These are phyloP conservation scores for Etheostoma cragini DNA, from an alignment of 2,113 vertebrate species.

Conservation along the genomic window DNA sequence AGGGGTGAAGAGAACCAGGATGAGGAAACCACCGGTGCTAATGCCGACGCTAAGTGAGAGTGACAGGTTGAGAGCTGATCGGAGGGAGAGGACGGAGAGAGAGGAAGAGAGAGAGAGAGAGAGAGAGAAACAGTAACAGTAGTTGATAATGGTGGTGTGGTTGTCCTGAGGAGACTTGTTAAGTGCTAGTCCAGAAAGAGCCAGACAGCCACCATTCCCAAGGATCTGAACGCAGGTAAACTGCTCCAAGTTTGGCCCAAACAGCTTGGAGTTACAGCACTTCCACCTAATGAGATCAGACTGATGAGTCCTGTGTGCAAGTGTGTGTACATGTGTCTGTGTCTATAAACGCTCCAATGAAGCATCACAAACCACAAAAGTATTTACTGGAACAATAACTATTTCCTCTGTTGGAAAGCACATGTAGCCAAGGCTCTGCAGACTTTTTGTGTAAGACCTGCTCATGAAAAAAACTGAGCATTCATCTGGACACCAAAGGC, in stretches of 20 bases:
- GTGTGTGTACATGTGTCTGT: constrained; percentile 37
- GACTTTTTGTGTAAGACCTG: constrained; percentile 31
- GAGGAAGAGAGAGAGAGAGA: constrained; percentile 47
- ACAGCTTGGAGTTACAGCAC: constrained; percentile 76
- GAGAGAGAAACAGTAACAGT: constrained; percentile 58
- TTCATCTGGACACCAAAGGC: constrained; percentile 51
- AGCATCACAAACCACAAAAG: constrained; percentile 58
- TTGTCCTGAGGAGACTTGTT: constrained; percentile 84
- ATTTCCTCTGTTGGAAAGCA: constrained; percentile 41
- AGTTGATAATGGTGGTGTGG: constrained; percentile 70
- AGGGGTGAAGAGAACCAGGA: constrained; percentile 72
- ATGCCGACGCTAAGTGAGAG: constrained; percentile 96
- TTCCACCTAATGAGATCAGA: constrained; percentile 69
- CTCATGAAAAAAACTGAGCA: constrained; percentile 28
- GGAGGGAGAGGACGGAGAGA: constrained; percentile 56
- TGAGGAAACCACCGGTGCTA: constrained; percentile 89
- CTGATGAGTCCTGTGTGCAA: constrained; percentile 55
- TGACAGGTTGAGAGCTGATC: constrained; percentile 90
- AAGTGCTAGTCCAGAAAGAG: constrained; percentile 73
- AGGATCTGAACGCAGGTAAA: constrained; percentile 75
- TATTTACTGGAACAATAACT: constrained; percentile 61
- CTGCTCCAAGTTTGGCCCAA: constrained; percentile 78
- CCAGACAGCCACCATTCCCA: constrained; percentile 72
- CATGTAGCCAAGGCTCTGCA: constrained; percentile 46
- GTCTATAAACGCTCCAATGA: constrained; percentile 21